Percentiles rank a stretch among this genome's conserved stretches.
These are phyloP conservation scores for Sarcophaga variegata DNA, from an alignment of 2,888 invertebrate genomes.

Conservation along the genomic window DNA sequence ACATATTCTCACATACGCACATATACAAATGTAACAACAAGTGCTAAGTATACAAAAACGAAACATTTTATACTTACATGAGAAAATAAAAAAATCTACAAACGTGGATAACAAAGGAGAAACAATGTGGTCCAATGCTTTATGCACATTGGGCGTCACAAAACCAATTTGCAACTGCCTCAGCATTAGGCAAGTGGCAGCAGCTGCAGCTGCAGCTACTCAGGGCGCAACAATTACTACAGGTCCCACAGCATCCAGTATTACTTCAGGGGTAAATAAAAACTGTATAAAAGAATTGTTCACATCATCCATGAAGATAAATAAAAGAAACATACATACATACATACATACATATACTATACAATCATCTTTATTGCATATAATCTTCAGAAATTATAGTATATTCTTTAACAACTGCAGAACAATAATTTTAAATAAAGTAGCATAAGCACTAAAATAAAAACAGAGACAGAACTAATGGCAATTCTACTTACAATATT, in stretches of 20 bases:
- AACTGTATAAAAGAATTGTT: not conserved
- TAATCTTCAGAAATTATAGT: no score
- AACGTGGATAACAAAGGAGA: conserved; percentile 80
- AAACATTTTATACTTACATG: conserved; percentile 46
- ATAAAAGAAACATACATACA: not conserved
- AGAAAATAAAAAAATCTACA: conserved; percentile 53
- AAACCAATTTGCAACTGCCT: conserved; percentile 82
- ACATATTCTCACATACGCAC: not conserved
- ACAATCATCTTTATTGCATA: no score
- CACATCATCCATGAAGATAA: not conserved
- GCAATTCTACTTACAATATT: no score
- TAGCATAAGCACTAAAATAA: no score
- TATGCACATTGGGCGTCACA: conserved; percentile 82
- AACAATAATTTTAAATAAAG: no score
- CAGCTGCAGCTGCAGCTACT: conserved; percentile 79
- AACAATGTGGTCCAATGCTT: conserved; percentile 82
- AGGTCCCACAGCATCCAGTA: conserved; percentile 74
- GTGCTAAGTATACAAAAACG: conserved; percentile 3
- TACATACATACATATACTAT: not conserved
- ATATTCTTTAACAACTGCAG: no score
- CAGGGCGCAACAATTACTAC: conserved; percentile 76
- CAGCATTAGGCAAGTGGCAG: conserved; percentile 82
- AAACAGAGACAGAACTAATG: no score
- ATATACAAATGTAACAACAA: conserved; percentile 26
- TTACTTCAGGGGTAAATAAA: conserved; percentile 76